Conservation (phyloP, 53 echinoderm and acorn worm genomes). For the Apostichopus leukothele region DNA sequence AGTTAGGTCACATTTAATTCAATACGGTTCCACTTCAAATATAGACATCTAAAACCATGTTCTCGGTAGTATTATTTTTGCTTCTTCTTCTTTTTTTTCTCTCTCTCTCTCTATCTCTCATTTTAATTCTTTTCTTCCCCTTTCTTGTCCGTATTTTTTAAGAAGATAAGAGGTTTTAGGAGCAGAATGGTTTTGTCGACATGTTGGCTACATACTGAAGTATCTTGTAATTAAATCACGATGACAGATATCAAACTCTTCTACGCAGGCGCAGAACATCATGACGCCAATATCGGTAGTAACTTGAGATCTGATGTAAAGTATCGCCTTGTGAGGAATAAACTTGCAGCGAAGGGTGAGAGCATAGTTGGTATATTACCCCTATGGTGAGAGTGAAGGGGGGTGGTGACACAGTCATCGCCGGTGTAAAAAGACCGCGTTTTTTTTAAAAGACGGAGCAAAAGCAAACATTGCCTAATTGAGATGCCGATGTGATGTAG, state of each 20-base stretch:
- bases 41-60: conserved; percentile 7
- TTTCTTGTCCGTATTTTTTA: not conserved
- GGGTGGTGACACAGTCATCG: no score
- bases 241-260: not conserved
- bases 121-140: not conserved
- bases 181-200: not conserved
- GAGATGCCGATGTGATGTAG: no score
- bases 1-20: conserved; percentile 10
- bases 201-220: conserved; percentile 7
- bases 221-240: conserved; percentile 11
- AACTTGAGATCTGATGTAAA: not conserved
- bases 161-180: not conserved
- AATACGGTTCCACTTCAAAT: conserved; percentile 7
- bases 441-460: no score
- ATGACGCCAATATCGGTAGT: not conserved
- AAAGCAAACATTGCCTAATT: no score
- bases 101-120: not conserved
- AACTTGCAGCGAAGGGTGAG: not conserved
- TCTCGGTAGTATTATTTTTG: not conserved
- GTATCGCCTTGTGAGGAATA: not conserved
- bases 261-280: not conserved
- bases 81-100: not conserved
- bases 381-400: no score
- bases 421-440: no score
- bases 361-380: no score